phyloP scores from a whole-genome alignment of 2,113 vertebrate genomes.

The Diglossa brunneiventris region DNA sequence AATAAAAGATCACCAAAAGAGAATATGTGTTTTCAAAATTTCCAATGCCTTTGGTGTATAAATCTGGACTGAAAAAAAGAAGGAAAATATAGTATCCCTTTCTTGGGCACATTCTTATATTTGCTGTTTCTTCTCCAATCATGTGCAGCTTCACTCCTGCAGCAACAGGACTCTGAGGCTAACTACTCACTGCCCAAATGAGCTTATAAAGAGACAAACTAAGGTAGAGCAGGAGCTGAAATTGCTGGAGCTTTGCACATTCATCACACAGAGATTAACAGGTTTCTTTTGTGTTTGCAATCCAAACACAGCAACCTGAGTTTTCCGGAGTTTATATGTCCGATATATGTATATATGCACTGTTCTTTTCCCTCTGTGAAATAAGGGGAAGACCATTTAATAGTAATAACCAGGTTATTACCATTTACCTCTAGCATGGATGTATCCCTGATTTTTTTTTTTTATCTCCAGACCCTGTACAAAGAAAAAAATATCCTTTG shows the following conservation, averaged over 20 bases:
- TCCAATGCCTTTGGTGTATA: background rate
- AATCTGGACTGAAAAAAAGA: background rate
- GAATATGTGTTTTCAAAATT: background rate
- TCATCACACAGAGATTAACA: background rate
- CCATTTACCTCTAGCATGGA: background rate
- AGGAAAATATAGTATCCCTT: background rate
- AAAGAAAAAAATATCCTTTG: background rate
- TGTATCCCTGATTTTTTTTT: background rate
- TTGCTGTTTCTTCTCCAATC: background rate
- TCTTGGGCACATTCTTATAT: background rate
- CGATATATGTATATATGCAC: too few relatives aligned
- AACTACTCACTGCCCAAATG: background rate
- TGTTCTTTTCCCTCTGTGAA: background rate
- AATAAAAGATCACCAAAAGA: background rate
- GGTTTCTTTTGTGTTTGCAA: background rate
- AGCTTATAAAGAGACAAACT: background rate
- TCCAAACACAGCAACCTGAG: background rate
- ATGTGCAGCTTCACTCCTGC: background rate
- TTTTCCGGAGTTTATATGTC: background rate
- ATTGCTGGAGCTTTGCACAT: background rate
- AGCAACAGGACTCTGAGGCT: background rate
- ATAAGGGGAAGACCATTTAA: background rate
- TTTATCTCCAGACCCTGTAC: background rate
- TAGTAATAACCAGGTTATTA: background rate
- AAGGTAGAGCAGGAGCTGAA: background rate